Base-by-base conservation (phyloP, 2,888 invertebrate species). In the Limenitis camilla region DNA sequence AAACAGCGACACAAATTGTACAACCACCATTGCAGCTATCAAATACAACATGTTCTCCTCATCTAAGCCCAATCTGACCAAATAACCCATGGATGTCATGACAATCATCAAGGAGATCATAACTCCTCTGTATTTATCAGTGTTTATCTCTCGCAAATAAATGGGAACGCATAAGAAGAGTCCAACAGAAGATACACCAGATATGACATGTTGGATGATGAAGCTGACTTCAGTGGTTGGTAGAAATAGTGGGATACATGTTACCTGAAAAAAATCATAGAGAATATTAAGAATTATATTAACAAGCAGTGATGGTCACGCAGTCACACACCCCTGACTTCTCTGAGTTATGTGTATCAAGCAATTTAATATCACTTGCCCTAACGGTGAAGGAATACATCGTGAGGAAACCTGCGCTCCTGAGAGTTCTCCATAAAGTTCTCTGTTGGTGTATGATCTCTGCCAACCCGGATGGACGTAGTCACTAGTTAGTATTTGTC, bases 161-260 rank as follows among this genome's bases (percentile, higher is more conserved):
- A 72, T 70, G 1, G 83, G 83, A 1, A 82, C 39, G 0, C 76
- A 65, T 0, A 77, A 78, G 56, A 76, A 81, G 0, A 84, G 59
- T 0, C 80, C 84, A 0, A 75, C 78, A 0, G 77, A 67, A 0
- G 81, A 69, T 0, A 77, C 55, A 0, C 85, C 85, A 6, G 78
- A 72, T 2, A 83, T 47, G 1, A 69, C 49, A 48, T 82, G 79
- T 0, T 80, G 64, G 0, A 72, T 49, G 7, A 79, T 63, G 1
- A 64, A 49, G 19, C 67, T 73, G 7, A 60, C 61, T 2, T 70
- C 64, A 9, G 63, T 74, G 6, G 66, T 59, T 31, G 65, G 58
- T 5, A 81, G 50, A 6, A 81, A 73, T 4, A 81, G 62, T 0
- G 81, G 82, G 6, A 83, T 69, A 9, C 79, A 66, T 1, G 79